Evolutionary conservation across 2,888 invertebrate genomes (phyloP).

Genomic region (Drosophila leonis): DNA sequence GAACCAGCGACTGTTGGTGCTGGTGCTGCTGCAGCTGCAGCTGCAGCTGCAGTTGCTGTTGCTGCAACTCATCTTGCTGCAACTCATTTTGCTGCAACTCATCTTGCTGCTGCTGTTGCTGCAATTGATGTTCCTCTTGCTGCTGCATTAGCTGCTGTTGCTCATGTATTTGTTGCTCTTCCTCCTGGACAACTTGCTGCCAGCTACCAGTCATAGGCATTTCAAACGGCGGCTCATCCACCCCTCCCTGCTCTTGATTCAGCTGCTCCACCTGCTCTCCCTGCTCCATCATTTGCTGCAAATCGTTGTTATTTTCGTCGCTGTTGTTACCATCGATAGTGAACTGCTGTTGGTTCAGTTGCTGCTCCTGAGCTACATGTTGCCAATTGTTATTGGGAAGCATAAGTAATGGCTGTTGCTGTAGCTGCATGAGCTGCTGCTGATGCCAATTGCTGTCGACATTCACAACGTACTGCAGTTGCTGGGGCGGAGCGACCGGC

Average conservation of each 20-base stretch:
- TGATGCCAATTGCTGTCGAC: not conserved
- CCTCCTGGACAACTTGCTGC: constrained; percentile 3
- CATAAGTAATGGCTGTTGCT: too few relatives aligned
- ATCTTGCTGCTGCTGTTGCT: not conserved
- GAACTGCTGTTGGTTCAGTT: not conserved
- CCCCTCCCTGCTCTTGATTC: too few relatives aligned
- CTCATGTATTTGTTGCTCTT: not conserved
- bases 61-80: not conserved
- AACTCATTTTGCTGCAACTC: too few relatives aligned
- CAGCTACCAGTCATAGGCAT: not conserved
- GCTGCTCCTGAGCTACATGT: not conserved
- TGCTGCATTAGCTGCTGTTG: not conserved
- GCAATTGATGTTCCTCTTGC: not conserved
- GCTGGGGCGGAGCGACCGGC: not conserved
- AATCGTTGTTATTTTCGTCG: not conserved
- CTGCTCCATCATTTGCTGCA: not conserved
- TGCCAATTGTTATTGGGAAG: not conserved
- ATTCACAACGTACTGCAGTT: not conserved
- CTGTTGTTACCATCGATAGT: not conserved
- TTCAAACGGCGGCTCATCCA: not conserved
- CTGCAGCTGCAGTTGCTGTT: not conserved
- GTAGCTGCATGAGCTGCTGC: too few relatives aligned
- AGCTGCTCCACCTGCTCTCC: not conserved
- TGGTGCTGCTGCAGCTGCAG: not conserved
- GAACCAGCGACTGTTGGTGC: not conserved